These are phyloP conservation scores for Neogale vison DNA, from an alignment of 2,113 vertebrate species.

Conservation along the genomic window DNA sequence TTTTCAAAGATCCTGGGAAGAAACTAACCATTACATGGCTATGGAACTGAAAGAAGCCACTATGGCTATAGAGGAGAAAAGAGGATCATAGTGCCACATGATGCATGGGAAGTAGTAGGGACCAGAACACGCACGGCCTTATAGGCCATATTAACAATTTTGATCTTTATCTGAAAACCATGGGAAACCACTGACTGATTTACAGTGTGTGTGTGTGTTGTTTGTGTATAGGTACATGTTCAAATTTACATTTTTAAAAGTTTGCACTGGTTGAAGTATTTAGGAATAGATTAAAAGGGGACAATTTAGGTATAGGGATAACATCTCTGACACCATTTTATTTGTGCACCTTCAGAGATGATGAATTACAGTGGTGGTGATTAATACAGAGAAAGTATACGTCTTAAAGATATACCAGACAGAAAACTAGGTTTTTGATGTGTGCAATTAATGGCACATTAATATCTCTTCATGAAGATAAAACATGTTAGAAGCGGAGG, in stretches of 20 bases:
- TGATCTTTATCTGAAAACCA: not conserved
- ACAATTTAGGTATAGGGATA: not conserved
- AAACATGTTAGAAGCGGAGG: not conserved
- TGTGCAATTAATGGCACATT: not conserved
- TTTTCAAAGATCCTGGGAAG: not conserved
- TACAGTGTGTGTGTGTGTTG: not conserved
- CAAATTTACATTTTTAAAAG: not conserved
- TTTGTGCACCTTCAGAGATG: not conserved
- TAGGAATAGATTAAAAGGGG: not conserved
- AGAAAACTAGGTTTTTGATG: not conserved
- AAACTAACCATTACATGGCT: not conserved
- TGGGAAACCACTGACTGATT: not conserved
- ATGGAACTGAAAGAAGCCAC: not conserved
- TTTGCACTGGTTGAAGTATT: not conserved
- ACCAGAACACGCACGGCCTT: not conserved
- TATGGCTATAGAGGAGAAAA: not conserved
- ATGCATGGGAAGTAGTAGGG: not conserved
- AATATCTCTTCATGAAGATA: not conserved
- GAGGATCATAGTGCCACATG: not conserved
- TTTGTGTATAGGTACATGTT: not conserved
- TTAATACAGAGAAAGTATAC: not conserved
- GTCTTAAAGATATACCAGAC: not conserved
- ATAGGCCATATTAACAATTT: not conserved
- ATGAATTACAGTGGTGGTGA: not conserved
- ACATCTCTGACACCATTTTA: not conserved